These are phyloP conservation scores for Chelon auratus DNA, from an alignment of 2,797 vertebrate species.

Conservation along the genomic window DNA sequence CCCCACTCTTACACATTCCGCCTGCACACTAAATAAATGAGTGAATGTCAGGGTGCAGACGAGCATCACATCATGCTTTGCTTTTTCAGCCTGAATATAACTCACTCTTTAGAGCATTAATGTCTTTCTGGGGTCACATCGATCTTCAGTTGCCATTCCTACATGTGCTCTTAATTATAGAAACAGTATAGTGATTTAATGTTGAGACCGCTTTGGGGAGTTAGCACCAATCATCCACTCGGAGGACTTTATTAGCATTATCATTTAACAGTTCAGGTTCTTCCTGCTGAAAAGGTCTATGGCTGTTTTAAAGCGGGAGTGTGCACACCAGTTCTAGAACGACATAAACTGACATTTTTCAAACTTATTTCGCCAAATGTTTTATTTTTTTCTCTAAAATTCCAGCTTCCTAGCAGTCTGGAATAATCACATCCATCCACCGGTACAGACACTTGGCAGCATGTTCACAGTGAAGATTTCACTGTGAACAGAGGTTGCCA, in stretches of 20 bases:
- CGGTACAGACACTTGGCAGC: slow-evolving; percentile 70
- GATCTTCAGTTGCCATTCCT: slow-evolving; percentile 48
- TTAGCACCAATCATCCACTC: slow-evolving; percentile 82
- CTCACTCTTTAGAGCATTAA: slow-evolving; percentile 51
- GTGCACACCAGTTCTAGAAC: slow-evolving; percentile 32
- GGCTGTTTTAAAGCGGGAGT: slow-evolving; percentile 1
- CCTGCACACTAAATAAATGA: slow-evolving; percentile 15
- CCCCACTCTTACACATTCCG: not conserved
- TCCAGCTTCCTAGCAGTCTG: slow-evolving; percentile 61
- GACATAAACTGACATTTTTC: slow-evolving; percentile 50
- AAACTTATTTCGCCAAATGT: slow-evolving; percentile 36
- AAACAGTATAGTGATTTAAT: slow-evolving; percentile 76
- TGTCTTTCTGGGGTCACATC: slow-evolving; percentile 53
- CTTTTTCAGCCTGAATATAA: slow-evolving; percentile 45
- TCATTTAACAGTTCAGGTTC: slow-evolving; percentile 37
- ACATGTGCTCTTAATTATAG: slow-evolving; percentile 72
- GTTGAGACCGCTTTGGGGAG: slow-evolving; percentile 68
- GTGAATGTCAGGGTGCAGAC: slow-evolving; percentile 32
- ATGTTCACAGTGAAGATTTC: slow-evolving; percentile 60
- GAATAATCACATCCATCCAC: slow-evolving; percentile 76
- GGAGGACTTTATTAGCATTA: slow-evolving; percentile 85
- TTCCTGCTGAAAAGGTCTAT: slow-evolving; percentile 2
- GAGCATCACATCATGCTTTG: slow-evolving; percentile 31
- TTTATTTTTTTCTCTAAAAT: slow-evolving; percentile 34
- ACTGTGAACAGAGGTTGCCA: slow-evolving; percentile 36